Conservation (phyloP, 2,113 vertebrate genomes). For the Chaetura pelagica region DNA sequence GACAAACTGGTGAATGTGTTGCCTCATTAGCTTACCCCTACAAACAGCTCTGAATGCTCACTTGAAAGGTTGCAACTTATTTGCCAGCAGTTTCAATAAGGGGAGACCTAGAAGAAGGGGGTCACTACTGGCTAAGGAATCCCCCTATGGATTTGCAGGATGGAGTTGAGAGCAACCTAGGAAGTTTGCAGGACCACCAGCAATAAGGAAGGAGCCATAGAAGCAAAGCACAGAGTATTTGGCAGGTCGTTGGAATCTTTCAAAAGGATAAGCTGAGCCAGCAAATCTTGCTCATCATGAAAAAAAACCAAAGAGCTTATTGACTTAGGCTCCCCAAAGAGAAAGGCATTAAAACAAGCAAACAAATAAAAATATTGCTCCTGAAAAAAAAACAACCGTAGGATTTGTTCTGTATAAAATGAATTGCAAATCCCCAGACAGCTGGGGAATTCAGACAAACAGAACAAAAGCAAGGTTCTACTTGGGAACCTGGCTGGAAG, state of each 20-base stretch:
- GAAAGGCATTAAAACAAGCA: constrained; percentile 1
- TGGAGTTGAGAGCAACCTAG: not conserved
- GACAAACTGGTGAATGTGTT: not conserved
- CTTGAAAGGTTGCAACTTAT: not conserved
- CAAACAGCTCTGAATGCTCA: not conserved
- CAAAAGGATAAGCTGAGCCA: not conserved
- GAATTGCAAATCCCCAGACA: not conserved
- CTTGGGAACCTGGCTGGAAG: not conserved
- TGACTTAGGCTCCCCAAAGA: not conserved
- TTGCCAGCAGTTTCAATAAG: not conserved
- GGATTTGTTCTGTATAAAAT: not conserved
- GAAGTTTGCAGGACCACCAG: not conserved
- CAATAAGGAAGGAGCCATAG: not conserved
- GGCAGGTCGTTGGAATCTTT: not conserved
- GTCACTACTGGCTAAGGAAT: not conserved
- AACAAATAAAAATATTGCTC: constrained; percentile 14
- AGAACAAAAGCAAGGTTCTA: not conserved
- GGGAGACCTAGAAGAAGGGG: not conserved
- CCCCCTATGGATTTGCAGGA: not conserved
- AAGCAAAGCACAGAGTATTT: not conserved
- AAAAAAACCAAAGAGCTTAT: not conserved
- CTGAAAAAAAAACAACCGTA: not conserved
- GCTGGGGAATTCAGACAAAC: not conserved
- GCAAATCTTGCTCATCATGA: not conserved
- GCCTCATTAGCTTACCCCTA: not conserved